These are phyloP conservation scores for Drosophila barbarae DNA, from an alignment of 2,888 invertebrate genomes.

Conservation along the genomic window DNA sequence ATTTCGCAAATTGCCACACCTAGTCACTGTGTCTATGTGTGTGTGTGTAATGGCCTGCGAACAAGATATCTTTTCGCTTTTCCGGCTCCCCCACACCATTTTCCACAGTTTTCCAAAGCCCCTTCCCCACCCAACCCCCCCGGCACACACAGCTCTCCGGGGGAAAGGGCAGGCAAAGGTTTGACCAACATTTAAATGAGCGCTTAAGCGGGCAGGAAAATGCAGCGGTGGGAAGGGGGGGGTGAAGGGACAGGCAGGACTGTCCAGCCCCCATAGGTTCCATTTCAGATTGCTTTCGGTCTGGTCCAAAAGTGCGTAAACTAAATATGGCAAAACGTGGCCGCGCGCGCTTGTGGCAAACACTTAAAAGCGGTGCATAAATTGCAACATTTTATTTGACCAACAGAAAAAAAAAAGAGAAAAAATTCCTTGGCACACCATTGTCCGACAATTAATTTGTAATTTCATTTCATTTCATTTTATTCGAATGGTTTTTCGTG, in stretches of 20 bases:
- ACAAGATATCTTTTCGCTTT: slow-evolving; percentile 36
- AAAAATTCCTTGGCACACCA: slow-evolving; percentile 7
- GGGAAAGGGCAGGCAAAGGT: slow-evolving; percentile 21
- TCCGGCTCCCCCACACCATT: neutral
- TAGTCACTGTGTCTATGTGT: neutral
- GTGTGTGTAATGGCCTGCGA: slow-evolving; percentile 41
- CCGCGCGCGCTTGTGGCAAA: neutral
- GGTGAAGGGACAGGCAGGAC: neutral
- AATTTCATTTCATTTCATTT: slow-evolving; percentile 32
- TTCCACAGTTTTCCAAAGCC: neutral
- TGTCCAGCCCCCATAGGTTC: slow-evolving; percentile 2
- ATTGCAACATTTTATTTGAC: slow-evolving; percentile 29
- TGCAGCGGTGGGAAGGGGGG: neutral
- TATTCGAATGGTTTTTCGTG: neutral
- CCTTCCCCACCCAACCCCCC: neutral
- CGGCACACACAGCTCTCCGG: neutral
- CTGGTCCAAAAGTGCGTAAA: slow-evolving; percentile 14
- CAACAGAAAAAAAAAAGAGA: slow-evolving; percentile 1
- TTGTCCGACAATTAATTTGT: slow-evolving; percentile 33
- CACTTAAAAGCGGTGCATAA: slow-evolving; percentile 6
- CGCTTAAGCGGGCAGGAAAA: slow-evolving; percentile 36
- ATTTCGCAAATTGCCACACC: neutral
- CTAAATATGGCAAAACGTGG: slow-evolving; percentile 7
- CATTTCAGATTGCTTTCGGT: slow-evolving; percentile 7
- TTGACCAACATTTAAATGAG: slow-evolving; percentile 55